Conservation (phyloP, 2,113 vertebrate species). For the Pelecanoides urinatrix region DNA sequence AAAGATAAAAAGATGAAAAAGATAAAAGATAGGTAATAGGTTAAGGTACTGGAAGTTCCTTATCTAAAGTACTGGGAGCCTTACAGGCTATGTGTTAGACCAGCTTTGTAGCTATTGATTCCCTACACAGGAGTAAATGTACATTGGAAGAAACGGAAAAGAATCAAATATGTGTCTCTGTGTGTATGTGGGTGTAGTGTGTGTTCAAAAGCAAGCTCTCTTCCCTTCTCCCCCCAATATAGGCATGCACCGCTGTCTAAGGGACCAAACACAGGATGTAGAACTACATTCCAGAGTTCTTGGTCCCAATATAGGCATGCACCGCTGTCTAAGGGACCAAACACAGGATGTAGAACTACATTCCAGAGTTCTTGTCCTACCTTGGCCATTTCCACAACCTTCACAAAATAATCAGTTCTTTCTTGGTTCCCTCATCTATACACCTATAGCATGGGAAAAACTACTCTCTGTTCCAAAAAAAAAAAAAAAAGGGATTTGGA, state of each 20-base stretch:
- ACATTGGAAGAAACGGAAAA: background rate
- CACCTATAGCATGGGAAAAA: background rate
- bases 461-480: background rate
- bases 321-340: background rate
- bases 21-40: background rate
- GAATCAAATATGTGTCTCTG: rapidly evolving
- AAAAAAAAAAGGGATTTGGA: background rate
- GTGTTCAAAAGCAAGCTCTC: background rate
- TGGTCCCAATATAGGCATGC: background rate
- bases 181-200: background rate
- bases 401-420: background rate
- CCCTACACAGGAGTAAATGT: background rate
- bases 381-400: background rate
- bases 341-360: background rate
- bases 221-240: background rate
- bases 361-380: background rate
- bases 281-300: background rate
- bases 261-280: background rate
- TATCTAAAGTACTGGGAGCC: background rate
- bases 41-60: background rate
- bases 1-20: background rate
- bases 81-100: background rate
- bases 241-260: background rate
- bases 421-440: background rate
- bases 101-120: background rate